These are phyloP conservation scores for Platycnemis pennipes DNA, from an alignment of 2,888 invertebrate genomes.

Conservation along the genomic window DNA sequence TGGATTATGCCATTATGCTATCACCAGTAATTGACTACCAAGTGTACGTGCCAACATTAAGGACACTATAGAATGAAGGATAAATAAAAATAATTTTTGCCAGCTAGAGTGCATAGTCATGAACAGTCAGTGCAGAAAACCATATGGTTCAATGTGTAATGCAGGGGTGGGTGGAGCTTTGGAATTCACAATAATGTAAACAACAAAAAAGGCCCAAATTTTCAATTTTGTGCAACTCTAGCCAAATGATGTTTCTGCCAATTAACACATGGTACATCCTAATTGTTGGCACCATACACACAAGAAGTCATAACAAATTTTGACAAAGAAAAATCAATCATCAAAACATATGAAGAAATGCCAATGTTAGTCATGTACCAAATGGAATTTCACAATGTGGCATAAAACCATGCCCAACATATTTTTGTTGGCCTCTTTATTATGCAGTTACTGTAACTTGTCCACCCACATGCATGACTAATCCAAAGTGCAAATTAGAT, in stretches of 20 bases:
- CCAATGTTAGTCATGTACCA: slow-evolving; percentile 62
- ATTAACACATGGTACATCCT: slow-evolving; percentile 65
- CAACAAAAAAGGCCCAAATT: slow-evolving; percentile 52
- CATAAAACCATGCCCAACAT: slow-evolving; percentile 63
- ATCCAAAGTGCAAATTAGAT: slow-evolving; percentile 56
- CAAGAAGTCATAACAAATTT: slow-evolving; percentile 49
- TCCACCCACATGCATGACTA: slow-evolving; percentile 72
- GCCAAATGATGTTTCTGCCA: slow-evolving; percentile 56
- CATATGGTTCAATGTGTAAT: slow-evolving; percentile 63
- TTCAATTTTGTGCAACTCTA: slow-evolving; percentile 65
- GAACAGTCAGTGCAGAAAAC: slow-evolving; percentile 65
- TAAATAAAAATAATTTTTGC: slow-evolving; percentile 30
- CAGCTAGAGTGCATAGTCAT: slow-evolving; percentile 66
- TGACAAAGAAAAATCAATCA: slow-evolving; percentile 60
- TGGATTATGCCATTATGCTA: neutral
- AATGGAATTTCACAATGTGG: slow-evolving; percentile 61
- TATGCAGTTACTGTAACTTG: slow-evolving; percentile 74
- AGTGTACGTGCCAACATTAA: slow-evolving; percentile 60
- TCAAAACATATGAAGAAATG: slow-evolving; percentile 69
- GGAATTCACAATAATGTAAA: slow-evolving; percentile 50
- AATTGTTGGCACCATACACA: slow-evolving; percentile 67
- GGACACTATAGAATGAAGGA: slow-evolving; percentile 40
- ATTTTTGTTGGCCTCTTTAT: slow-evolving; percentile 68
- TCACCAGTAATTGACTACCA: neutral
- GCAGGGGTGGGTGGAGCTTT: slow-evolving; percentile 68